These are phyloP conservation scores for Aix galericulata DNA, from an alignment of 2,113 vertebrate species.

Conservation along the genomic window DNA sequence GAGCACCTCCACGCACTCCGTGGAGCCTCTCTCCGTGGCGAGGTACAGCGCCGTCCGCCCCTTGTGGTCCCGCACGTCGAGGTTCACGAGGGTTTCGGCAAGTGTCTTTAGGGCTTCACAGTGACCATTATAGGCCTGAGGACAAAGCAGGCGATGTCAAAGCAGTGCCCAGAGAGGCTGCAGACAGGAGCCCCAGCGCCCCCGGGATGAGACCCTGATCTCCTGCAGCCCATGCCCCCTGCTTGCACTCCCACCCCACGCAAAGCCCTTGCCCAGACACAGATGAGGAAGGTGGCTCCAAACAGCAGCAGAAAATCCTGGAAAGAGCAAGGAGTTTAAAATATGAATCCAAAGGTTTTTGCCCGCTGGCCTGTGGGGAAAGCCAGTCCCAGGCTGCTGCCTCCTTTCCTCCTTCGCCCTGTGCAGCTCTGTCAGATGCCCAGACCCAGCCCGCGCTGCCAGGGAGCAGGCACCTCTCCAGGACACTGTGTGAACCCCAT, in stretches of 20 bases:
- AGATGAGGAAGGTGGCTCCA: background rate
- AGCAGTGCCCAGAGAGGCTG: background rate
- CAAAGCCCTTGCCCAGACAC: accelerated
- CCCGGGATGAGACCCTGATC: background rate
- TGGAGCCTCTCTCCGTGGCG: conserved; percentile 87
- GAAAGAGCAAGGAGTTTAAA: background rate
- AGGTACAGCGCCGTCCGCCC: conserved; percentile 92
- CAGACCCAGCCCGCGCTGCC: background rate
- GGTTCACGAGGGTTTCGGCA: conserved; percentile 92
- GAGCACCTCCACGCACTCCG: conserved; percentile 89
- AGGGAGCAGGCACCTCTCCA: accelerated
- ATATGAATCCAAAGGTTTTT: background rate
- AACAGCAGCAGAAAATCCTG: background rate
- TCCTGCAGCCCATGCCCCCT: background rate
- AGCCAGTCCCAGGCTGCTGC: accelerated
- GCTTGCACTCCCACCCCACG: accelerated
- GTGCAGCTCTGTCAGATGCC: background rate
- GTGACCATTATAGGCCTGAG: conserved; percentile 94
- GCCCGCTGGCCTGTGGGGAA: background rate
- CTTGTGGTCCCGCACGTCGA: conserved; percentile 89
- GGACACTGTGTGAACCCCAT: accelerated
- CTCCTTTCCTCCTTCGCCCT: background rate
- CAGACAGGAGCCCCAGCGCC: background rate
- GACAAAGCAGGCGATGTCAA: accelerated
- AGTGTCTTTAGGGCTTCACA: conserved; percentile 92